Base-by-base conservation (phyloP, 2,888 invertebrate species). In the Drosophila picticornis region DNA sequence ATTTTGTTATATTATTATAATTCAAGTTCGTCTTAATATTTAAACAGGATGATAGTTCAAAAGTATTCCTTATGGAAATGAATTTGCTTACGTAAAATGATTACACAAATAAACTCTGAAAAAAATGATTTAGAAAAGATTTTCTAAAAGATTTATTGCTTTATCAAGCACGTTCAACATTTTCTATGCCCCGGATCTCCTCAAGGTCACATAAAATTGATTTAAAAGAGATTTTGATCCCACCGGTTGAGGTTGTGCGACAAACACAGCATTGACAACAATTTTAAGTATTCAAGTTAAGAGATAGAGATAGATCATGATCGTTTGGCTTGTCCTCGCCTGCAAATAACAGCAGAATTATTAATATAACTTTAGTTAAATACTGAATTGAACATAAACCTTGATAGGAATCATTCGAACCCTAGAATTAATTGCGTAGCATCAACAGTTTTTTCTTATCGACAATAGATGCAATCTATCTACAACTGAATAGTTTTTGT, bases 171-270 rank as follows among this genome's bases (percentile, higher is more conserved):
- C 94, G 94, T 22, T 94, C 94, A 6, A 88, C 82, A 60, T 93
- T 93, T 72, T 93, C 92, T 58, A 91, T 92, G 4, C 91, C 85
- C 67, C 92, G 92, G 9, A 91, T 92, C 56, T 95, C 96, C 83
- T 96, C 95, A 16, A 96, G 95, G 84, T 96, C 96, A 87, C 95
- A 95, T 92, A 96, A 97, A 40, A 99, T 94, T 19, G 96, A 97
- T 85, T 97, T 96, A 97, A 99, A 99, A 19, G 2, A 9, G 19
- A 38, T 19, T 38, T 9, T 7, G 95, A 93, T 96, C 96, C 96
- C 98, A 98, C 70, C 96, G 96, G 93, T 97, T 98, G 91, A 99
- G 95, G 94, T 99, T 98, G 94, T 99, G 99, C 92, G 98, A 98
- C 84, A 98, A 96, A 94, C 97, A 98, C 94, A 99, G 97, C 88